Base-by-base conservation (phyloP, 92 coral and sea anemone genomes). In the Micromussa lordhowensis region DNA sequence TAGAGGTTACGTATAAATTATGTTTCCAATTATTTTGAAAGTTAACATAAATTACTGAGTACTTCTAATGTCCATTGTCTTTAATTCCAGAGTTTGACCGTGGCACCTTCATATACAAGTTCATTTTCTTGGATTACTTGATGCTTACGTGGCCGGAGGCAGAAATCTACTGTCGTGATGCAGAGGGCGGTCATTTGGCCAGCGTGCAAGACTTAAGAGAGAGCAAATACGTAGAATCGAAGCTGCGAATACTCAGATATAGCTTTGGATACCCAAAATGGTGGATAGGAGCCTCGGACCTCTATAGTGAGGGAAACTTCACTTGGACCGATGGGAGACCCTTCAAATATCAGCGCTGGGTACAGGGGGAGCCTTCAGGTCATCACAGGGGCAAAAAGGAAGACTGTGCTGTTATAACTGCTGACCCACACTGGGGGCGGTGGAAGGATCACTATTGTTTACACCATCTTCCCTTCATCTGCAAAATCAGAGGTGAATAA, bases 61-160 rank as follows among this genome's bases (percentile, higher is more conserved):
- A 6, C 7, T 11, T 78, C 68, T 44, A 7, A 59, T 29, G 16
- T 29, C 18, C 32, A 78, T 2, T n/a, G 4, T 58, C 26, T 22
- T 48, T 48, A 9, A 44, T 82, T 82, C 31, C 68, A 95, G 98
- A 93, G 85, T 93, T 93, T 68, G 98, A 93, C 86, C 84, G 68
- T n/a, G 87, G 89, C 58, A 78, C 80, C 79, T 78, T 84, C 87
- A 87, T 92, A 49, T 95, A 95, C 91, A 93, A 95, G 94, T 93
- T 91, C 82, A 36, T 95, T 36, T 40, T 95, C 49, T 59, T 82
- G 26, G 94, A 86, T 59, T 85, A 91, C 54, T 96, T 93, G 24
- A 88, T 92, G 94, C 89, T 95, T 3, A 85, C 98, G 3, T 95
- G 98, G 98, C 93, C 98, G 4, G 98, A 95, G 29, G 94, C 98